A percentile compares a stretch with the other conserved stretches of the same genome.
These are phyloP conservation scores for Stenopsyche tienmushanensis DNA, from an alignment of 1,140 invertebrate species.

Conservation along the genomic window DNA sequence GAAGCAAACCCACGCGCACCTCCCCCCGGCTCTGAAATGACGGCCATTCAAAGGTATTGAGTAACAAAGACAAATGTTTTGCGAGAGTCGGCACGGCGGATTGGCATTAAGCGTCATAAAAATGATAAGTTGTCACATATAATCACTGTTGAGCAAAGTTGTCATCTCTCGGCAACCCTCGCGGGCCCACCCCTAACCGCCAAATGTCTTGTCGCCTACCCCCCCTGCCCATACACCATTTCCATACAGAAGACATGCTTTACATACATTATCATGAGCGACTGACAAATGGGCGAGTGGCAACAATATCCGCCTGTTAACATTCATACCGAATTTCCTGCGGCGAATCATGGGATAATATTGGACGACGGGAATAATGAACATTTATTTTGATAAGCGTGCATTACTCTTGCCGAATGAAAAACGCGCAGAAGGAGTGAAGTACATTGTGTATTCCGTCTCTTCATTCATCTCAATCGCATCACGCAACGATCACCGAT, in stretches of 20 bases:
- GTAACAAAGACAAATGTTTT: slow-evolving; percentile 21
- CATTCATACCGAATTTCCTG: slow-evolving; percentile 20
- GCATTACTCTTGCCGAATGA: no score
- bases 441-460: no score
- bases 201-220: slow-evolving; percentile 5
- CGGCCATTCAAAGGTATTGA: slow-evolving; percentile 15
- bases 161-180: slow-evolving; percentile 10
- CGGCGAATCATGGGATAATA: slow-evolving; percentile 12
- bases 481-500: no score
- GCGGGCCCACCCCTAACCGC: background rate
- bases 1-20: background rate
- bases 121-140: slow-evolving; percentile 32
- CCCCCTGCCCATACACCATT: background rate
- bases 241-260: slow-evolving; percentile 28
- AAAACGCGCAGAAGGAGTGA: no score
- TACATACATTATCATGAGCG: slow-evolving; percentile 25
- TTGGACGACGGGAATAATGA: no score
- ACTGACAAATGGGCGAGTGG: slow-evolving; percentile 24
- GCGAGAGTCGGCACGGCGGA: background rate
- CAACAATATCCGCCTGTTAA: slow-evolving; percentile 30
- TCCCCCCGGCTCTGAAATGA: no score
- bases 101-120: slow-evolving; percentile 23
- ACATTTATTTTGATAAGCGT: no score
- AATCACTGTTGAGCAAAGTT: slow-evolving; percentile 30
- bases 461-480: no score